phyloP scores from a whole-genome alignment of 1,140 invertebrate species.

The Drosophila busckii region DNA sequence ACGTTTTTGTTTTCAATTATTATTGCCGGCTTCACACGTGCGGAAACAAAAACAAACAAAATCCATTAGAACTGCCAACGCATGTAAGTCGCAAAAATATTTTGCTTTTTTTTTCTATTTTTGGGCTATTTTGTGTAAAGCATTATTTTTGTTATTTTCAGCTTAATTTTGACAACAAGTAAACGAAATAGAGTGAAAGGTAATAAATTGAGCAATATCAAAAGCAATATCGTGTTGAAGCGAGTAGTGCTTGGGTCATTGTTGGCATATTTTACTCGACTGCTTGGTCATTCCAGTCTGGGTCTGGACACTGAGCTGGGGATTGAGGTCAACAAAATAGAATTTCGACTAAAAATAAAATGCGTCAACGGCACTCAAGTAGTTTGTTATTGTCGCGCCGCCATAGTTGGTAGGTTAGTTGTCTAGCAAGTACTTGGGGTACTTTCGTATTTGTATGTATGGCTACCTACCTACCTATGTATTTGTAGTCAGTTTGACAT shows the following conservation, averaged over 20 bases:
- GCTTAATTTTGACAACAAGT: constrained; percentile 49
- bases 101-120: not conserved
- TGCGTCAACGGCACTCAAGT: constrained; percentile 47
- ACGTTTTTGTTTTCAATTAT: no score
- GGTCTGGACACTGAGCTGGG: constrained; percentile 3
- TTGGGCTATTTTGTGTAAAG: no score
- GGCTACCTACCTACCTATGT: no score
- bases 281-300: not conserved
- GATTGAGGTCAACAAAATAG: constrained; percentile 50
- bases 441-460: not conserved
- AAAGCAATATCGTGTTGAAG: constrained; percentile 12
- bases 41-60: constrained; percentile 73
- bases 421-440: no score
- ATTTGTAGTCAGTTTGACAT: no score
- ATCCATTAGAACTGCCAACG: constrained; percentile 70
- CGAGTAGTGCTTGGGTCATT: no score
- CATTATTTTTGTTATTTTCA: not conserved
- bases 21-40: constrained; percentile 7
- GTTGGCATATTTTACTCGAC: not conserved
- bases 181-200: not conserved
- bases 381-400: constrained; percentile 46
- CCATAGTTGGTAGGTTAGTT: no score
- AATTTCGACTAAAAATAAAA: constrained; percentile 55
- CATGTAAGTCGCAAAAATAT: constrained; percentile 66
- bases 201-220: no score